phyloP scores from a whole-genome alignment of 2,797 vertebrate genomes.

The Thunnus albacares region DNA sequence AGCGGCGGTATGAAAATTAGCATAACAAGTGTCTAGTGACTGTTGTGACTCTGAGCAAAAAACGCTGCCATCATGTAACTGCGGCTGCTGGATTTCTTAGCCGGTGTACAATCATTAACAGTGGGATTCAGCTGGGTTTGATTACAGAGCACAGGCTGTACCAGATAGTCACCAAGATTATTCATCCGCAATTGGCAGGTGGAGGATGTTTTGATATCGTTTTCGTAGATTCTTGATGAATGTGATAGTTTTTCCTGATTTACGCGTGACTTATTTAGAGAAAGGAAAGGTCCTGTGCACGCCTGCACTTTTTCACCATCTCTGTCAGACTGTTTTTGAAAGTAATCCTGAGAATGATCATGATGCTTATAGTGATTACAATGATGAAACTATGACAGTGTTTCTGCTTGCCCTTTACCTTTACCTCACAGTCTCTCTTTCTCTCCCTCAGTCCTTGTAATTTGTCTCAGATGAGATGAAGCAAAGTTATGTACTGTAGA shows the following conservation, averaged over 20 bases:
- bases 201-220: constrained; percentile 38
- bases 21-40: constrained; percentile 63
- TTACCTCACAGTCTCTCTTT: neutral
- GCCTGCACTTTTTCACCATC: neutral
- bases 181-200: constrained; percentile 55
- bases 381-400: neutral
- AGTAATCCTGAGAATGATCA: neutral
- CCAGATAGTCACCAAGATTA: constrained; percentile 65
- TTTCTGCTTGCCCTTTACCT: neutral
- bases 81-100: constrained; percentile 65
- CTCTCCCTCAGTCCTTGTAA: neutral
- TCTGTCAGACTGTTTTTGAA: neutral
- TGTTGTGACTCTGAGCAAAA: constrained; percentile 62
- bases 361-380: neutral
- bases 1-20: constrained; percentile 31
- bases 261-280: neutral
- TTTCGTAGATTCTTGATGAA: constrained; percentile 33
- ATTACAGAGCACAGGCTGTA: constrained; percentile 70
- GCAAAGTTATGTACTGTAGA: neutral
- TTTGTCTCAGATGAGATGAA: constrained; percentile 2
- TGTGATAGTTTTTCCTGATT: neutral
- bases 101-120: constrained; percentile 64
- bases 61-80: constrained; percentile 59
- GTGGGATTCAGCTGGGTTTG: constrained; percentile 76
- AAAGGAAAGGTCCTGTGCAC: neutral